phyloP scores from a whole-genome alignment of 2,113 vertebrate genomes.

The Perccottus glenii region DNA sequence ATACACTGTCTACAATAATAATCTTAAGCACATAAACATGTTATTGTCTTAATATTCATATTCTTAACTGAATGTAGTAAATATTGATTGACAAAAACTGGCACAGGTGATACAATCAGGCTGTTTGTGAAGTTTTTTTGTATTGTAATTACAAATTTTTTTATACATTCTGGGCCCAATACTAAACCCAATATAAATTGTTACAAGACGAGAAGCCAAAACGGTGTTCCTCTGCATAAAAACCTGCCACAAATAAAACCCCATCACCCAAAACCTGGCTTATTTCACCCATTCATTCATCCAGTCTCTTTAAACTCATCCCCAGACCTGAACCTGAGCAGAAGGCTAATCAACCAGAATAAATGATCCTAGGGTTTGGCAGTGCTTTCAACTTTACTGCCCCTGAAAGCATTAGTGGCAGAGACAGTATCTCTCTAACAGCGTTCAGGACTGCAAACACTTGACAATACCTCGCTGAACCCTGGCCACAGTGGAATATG shows the following conservation, averaged over 20 bases:
- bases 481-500: slow-evolving; percentile 30
- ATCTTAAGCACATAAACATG: too few species aligned
- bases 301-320: slow-evolving; percentile 5
- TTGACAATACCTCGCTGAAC: slow-evolving; percentile 41
- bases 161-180: too few species aligned
- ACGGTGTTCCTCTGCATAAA: neutral
- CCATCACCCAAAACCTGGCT: neutral
- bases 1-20: too few species aligned
- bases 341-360: slow-evolving; percentile 20
- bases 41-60: too few species aligned
- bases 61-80: too few species aligned
- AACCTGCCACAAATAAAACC: neutral
- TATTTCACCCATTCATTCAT: neutral
- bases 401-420: slow-evolving; percentile 17
- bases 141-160: too few species aligned
- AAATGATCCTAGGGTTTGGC: slow-evolving; percentile 22
- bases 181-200: too few species aligned
- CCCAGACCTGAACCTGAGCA: neutral
- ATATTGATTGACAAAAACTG: too few species aligned
- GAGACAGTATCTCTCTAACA: slow-evolving; percentile 31
- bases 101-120: too few species aligned
- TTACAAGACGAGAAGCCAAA: too few species aligned
- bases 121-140: too few species aligned
- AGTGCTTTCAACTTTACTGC: slow-evolving; percentile 8
- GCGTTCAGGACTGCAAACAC: slow-evolving; percentile 18